A percentile compares a stretch with the other conserved stretches of the same genome.
phyloP scores from a whole-genome alignment of 2,113 vertebrate genomes.

The Excalfactoria chinensis region DNA sequence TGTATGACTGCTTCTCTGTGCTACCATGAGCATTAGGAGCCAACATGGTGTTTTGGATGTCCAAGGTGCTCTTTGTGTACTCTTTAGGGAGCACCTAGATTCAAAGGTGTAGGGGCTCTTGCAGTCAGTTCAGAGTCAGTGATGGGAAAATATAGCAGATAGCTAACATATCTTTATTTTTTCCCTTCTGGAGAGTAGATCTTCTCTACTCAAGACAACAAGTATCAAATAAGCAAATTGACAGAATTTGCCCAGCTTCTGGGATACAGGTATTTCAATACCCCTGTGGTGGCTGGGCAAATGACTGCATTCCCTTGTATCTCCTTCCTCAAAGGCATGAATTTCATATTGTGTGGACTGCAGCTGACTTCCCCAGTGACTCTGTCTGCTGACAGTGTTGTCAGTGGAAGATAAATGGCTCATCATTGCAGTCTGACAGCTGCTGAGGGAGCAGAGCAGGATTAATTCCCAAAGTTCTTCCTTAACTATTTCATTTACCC shows the following conservation, averaged over 20 bases:
- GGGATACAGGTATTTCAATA: neutral
- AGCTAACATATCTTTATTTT: neutral
- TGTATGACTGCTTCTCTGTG: fast-evolving
- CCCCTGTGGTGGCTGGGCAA: neutral
- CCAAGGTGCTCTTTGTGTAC: fast-evolving
- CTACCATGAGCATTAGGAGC: neutral
- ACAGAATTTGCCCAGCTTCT: neutral
- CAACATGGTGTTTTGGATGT: neutral
- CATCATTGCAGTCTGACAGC: slow-evolving; percentile 51
- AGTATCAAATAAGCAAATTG: neutral
- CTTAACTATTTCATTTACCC: slow-evolving; percentile 49
- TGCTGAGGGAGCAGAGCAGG: slow-evolving; percentile 8
- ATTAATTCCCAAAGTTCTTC: slow-evolving; percentile 31
- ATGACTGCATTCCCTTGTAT: neutral
- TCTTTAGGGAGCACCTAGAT: neutral
- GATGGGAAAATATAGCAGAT: fast-evolving
- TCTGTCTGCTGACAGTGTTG: slow-evolving; percentile 10
- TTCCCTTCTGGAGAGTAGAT: neutral
- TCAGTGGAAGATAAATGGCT: slow-evolving; percentile 55
- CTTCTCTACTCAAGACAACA: neutral
- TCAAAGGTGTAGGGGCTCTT: neutral
- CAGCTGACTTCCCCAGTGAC: slow-evolving; percentile 25
- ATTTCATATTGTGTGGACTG: neutral
- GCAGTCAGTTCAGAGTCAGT: neutral
- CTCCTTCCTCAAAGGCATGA: neutral